phyloP scores from a whole-genome alignment of 2,113 vertebrate species.

The Xenopus tropicalis region DNA sequence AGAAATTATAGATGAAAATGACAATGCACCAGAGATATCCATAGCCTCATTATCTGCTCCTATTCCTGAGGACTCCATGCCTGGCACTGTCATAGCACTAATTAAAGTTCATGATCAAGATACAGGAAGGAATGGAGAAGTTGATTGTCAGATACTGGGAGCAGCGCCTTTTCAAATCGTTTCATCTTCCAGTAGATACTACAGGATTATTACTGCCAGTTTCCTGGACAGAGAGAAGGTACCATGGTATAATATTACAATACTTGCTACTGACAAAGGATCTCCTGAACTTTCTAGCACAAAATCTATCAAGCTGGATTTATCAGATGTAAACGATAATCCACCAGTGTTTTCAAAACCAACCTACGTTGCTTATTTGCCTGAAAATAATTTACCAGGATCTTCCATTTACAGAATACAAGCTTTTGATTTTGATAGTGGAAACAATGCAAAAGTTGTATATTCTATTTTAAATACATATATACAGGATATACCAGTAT shows the following conservation, averaged over 20 bases:
- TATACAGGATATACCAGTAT: constrained; percentile 7
- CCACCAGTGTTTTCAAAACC: neutral
- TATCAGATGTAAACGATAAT: neutral
- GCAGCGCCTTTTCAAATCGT: no score
- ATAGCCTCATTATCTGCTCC: constrained; percentile 51
- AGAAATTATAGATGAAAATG: constrained; percentile 52
- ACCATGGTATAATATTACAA: no score
- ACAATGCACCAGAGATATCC: constrained; percentile 59
- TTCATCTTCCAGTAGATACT: no score
- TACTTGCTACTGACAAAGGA: no score
- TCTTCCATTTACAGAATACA: constrained; percentile 12
- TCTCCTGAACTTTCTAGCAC: no score
- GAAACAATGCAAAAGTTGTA: constrained; percentile 42
- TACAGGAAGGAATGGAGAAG: constrained; percentile 34
- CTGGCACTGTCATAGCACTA: constrained; percentile 60
- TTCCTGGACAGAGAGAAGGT: no score
- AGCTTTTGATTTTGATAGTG: constrained; percentile 44
- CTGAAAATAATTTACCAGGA: constrained; percentile 17
- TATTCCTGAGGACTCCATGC: constrained; percentile 55
- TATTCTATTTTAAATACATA: constrained; percentile 39
- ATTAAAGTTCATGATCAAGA: constrained; percentile 66
- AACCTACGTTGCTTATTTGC: neutral
- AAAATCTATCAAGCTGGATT: no score
- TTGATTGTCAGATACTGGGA: no score
- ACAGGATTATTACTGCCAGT: no score